phyloP scores from a whole-genome alignment of 2,797 vertebrate genomes.

The Micrastur ruficollis region DNA sequence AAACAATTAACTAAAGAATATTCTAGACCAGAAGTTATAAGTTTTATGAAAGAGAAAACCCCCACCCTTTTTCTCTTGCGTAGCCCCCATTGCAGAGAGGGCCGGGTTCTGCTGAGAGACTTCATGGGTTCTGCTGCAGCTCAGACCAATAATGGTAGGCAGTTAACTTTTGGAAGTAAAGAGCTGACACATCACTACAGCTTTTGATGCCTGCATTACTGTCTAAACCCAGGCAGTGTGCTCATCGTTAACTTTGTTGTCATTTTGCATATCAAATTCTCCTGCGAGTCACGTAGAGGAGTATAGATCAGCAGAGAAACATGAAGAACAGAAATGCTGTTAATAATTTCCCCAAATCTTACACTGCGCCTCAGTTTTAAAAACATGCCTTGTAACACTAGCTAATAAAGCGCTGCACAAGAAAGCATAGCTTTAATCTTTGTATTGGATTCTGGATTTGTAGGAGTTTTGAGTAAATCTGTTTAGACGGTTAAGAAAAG shows the following conservation, averaged over 20 bases:
- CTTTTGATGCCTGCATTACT: background rate
- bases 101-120: accelerated
- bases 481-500: background rate
- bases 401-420: background rate
- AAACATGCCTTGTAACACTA: background rate
- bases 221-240: background rate
- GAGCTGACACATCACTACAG: background rate
- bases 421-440: background rate
- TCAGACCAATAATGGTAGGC: background rate
- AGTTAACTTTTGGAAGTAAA: background rate
- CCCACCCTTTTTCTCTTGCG: background rate
- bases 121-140: background rate
- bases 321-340: background rate
- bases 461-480: background rate
- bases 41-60: background rate
- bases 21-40: background rate
- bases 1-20: background rate
- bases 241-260: background rate
- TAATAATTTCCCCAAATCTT: background rate
- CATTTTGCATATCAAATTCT: background rate
- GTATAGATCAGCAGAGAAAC: background rate
- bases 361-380: background rate
- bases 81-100: no score
- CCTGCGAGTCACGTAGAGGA: background rate
- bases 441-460: background rate